phyloP scores from a whole-genome alignment of 2,888 invertebrate genomes.

The Unio pictorum region DNA sequence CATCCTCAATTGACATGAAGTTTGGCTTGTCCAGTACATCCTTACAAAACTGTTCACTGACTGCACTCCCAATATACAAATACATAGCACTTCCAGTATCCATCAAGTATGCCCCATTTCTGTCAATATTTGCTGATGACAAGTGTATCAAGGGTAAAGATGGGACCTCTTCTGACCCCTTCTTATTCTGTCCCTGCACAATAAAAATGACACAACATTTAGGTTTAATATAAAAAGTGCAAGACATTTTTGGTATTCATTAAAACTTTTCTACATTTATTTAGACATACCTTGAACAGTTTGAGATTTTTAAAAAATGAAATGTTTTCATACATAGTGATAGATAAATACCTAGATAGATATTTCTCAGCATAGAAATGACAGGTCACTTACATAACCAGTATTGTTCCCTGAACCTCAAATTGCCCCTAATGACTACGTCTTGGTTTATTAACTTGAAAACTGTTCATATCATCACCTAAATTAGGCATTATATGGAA shows the following conservation, averaged over 20 bases:
- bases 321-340: no score
- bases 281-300: no score
- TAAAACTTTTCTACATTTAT: no score
- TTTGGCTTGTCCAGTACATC: slow-evolving; percentile 81
- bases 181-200: slow-evolving; percentile 64
- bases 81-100: slow-evolving; percentile 89
- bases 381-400: no score
- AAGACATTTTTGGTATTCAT: slow-evolving; percentile 1
- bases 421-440: no score
- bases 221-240: not conserved
- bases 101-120: slow-evolving; percentile 89
- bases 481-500: no score
- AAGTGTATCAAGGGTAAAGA: slow-evolving; percentile 86
- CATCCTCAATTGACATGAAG: slow-evolving; percentile 63
- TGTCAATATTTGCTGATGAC: slow-evolving; percentile 82
- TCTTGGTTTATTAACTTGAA: no score
- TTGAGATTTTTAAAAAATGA: no score
- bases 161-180: slow-evolving; percentile 66
- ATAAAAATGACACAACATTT: not conserved
- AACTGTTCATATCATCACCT: no score
- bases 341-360: no score
- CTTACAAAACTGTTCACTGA: slow-evolving; percentile 82
- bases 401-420: no score
- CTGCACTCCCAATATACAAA: slow-evolving; percentile 87
- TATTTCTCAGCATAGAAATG: no score